Evolutionary conservation across 2,113 vertebrate species (phyloP).

Genomic region (Lontra canadensis): DNA sequence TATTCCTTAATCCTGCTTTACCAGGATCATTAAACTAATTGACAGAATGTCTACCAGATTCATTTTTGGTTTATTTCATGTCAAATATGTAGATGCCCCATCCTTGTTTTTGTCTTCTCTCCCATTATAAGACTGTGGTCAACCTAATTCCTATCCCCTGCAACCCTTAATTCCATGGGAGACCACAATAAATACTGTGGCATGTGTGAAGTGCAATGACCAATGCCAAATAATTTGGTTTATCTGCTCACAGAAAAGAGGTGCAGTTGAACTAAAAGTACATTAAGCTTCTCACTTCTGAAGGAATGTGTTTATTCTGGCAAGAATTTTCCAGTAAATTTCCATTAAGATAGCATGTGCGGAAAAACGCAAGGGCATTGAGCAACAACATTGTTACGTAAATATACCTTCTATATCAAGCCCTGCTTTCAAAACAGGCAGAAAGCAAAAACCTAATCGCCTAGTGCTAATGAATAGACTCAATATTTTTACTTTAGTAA

Average conservation of each 20-base stretch:
- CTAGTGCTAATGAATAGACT: slow-evolving; percentile 9
- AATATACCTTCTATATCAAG: slow-evolving; percentile 19
- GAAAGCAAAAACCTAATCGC: slow-evolving; percentile 25
- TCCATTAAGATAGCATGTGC: slow-evolving; percentile 65
- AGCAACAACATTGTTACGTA: slow-evolving; percentile 34
- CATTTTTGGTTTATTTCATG: not conserved
- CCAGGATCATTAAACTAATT: not conserved
- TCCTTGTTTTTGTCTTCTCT: not conserved
- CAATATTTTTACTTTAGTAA: slow-evolving; percentile 56
- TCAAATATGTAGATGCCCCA: not conserved
- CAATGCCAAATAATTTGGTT: slow-evolving; percentile 62
- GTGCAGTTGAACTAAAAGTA: slow-evolving; percentile 48
- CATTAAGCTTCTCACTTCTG: slow-evolving; percentile 48
- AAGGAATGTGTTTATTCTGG: slow-evolving; percentile 74
- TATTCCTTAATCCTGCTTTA: not conserved
- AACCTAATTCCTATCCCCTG: not conserved
- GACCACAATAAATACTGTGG: not conserved
- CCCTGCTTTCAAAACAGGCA: slow-evolving; percentile 19
- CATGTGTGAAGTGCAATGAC: slow-evolving; percentile 33
- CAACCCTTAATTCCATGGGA: not conserved
- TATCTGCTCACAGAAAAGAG: slow-evolving; percentile 62
- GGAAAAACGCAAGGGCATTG: slow-evolving; percentile 43
- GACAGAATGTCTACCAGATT: not conserved
- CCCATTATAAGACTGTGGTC: not conserved
- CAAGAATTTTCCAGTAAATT: slow-evolving; percentile 68